Evolutionary conservation across 1,140 invertebrate genomes (phyloP).

Genomic region (Scaptomyza montana): DNA sequence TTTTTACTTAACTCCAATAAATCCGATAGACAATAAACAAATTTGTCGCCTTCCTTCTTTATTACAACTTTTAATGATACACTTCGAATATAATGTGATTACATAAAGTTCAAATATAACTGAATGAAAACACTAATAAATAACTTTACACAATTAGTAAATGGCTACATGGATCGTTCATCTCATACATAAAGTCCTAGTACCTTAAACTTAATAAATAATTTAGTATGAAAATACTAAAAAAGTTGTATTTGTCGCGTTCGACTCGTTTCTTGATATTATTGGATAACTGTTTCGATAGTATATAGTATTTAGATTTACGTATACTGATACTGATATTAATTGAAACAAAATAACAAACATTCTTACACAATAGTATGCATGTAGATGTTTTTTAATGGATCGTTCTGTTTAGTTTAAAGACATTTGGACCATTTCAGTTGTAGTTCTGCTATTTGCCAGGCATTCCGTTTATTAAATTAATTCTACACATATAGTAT

Average conservation of each 20-base stretch:
- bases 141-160: constrained; percentile 12
- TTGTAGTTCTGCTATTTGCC: constrained; percentile 51
- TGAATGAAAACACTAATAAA: constrained; percentile 16
- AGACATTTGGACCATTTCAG: constrained; percentile 74
- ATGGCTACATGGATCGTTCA: constrained; percentile 2
- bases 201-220: background rate
- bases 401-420: constrained; percentile 54
- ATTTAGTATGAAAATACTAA: constrained; percentile 6
- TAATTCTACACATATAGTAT: constrained; percentile 30
- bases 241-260: constrained; percentile 6
- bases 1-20: background rate
- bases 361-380: constrained; percentile 38
- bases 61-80: constrained; percentile 62
- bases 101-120: constrained; percentile 26
- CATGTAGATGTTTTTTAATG: constrained; percentile 25
- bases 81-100: constrained; percentile 45
- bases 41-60: constrained; percentile 55
- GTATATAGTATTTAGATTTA: background rate
- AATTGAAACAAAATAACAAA: constrained; percentile 3
- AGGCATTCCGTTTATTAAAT: constrained; percentile 31
- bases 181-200: constrained; percentile 2
- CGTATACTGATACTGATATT: constrained; percentile 6
- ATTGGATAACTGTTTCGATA: background rate
- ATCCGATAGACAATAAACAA: constrained; percentile 11
- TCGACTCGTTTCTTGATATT: background rate